Base-by-base conservation (phyloP, 2,888 invertebrate species). In the Dryobotodes eremita region DNA sequence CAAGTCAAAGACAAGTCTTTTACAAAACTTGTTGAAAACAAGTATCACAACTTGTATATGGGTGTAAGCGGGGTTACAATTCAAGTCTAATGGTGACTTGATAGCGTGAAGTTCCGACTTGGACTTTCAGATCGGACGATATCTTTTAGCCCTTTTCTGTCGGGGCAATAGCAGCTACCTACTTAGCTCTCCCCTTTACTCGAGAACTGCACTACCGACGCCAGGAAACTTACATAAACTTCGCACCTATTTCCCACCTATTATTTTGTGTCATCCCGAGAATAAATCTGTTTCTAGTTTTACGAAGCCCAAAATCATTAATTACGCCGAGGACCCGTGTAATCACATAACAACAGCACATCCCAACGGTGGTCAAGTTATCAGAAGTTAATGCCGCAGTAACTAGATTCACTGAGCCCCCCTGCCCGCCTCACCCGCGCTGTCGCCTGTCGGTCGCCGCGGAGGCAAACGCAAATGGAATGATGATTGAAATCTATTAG, bases 401-500 rank as follows among this genome's bases (percentile, higher is more conserved):
- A 55, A 80, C 80, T 71, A 62, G 62, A 62, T 36, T 23, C 70
- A 15, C 17, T 0, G 15, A 10, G 11, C 55, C 31, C n/a, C n/a
- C 17, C 36, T 13, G 13, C 66, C n/a, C 0, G 15, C 48, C n/a
- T 50, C 68, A 20, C 31, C 11, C n/a, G n/a, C 48, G 20, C 46
- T 8, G 26, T 26, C 31, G n/a, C 46, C 36, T 5, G 42, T 13
- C 36, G 73, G 8, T 6, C 65, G 20, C 42, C 48, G 57, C 26
- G 53, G 48, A n/a, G n/a, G 11, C 59, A 26, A 7, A 42, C 61
- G 64, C 69, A 71, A 77, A 77, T 77, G 78, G 71, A 83, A 82
- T 77, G 83, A 69, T 77, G 77, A 82, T 81, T 77, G 71, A 81
- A 82, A 84, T 77, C 70, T 79, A 68, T 71, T 59, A 71, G 72